These are phyloP conservation scores for Crenichthys baileyi DNA, from an alignment of 2,797 vertebrate species.

Conservation along the genomic window DNA sequence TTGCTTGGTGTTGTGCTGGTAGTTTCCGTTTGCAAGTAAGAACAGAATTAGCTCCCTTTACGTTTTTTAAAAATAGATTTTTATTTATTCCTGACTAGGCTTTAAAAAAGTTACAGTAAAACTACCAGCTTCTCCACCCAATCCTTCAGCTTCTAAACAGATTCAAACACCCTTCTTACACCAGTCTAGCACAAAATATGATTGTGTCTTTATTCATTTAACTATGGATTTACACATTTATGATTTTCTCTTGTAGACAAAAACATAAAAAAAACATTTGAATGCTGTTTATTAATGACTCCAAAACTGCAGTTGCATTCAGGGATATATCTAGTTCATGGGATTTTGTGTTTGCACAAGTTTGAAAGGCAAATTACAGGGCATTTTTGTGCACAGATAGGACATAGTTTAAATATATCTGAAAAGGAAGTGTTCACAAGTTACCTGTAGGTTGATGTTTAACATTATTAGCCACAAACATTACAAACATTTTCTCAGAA, in stretches of 20 bases:
- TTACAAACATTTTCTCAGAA: neutral
- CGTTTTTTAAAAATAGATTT: too few relatives aligned
- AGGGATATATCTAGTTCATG: too few relatives aligned
- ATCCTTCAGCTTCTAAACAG: neutral
- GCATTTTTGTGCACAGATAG: neutral
- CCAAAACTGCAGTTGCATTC: neutral
- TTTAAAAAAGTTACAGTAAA: neutral
- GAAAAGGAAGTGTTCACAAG: neutral
- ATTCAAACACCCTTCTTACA: neutral
- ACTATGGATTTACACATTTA: neutral
- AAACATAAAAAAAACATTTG: neutral
- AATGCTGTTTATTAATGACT: neutral
- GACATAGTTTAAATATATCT: neutral
- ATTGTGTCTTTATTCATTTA: neutral
- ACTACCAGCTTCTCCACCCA: neutral
- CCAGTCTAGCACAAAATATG: neutral
- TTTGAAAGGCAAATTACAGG: constrained; percentile 9
- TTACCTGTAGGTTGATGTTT: neutral
- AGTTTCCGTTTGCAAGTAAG: neutral
- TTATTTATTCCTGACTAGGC: neutral
- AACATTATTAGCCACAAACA: neutral
- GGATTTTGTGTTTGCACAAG: too few relatives aligned
- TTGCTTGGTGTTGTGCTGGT: neutral
- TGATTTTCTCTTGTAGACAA: neutral
- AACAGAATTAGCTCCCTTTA: too few relatives aligned